These are phyloP conservation scores for Abramis brama DNA, from an alignment of 2,113 vertebrate species.

Conservation along the genomic window DNA sequence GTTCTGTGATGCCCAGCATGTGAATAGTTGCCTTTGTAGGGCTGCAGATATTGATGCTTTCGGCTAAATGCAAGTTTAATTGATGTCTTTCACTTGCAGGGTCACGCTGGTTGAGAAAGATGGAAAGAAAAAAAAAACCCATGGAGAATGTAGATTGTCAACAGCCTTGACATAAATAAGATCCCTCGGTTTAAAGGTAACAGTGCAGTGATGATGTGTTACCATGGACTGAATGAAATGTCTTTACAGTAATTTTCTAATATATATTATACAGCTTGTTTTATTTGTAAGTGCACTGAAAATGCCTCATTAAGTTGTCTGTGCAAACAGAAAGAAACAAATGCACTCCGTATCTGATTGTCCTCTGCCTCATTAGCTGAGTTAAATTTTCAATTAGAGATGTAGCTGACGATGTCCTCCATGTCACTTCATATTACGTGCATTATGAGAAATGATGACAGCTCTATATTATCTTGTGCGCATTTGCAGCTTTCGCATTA, in stretches of 20 bases:
- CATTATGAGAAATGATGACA: constrained; percentile 17
- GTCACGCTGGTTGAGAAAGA: background rate
- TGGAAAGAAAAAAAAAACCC: background rate
- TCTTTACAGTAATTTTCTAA: background rate
- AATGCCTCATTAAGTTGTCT: constrained; percentile 45
- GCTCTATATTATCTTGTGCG: constrained; percentile 6
- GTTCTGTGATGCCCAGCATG: background rate
- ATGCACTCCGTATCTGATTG: constrained; percentile 31
- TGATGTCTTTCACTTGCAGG: constrained; percentile 35
- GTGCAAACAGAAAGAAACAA: constrained; percentile 48
- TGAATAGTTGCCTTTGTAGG: background rate
- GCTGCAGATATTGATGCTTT: background rate
- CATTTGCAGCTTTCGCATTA: background rate
- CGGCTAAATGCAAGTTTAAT: constrained; percentile 10
- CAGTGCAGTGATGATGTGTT: background rate
- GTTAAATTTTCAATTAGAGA: constrained; percentile 48
- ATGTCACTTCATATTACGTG: constrained; percentile 34
- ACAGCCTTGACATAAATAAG: constrained; percentile 33
- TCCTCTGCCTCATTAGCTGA: constrained; percentile 47
- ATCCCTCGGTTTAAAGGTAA: background rate
- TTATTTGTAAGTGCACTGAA: constrained; percentile 17
- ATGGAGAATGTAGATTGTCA: background rate
- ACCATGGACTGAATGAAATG: background rate
- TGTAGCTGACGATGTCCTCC: constrained; percentile 37
- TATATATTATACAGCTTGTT: constrained; percentile 10